phyloP scores from a whole-genome alignment of 2,888 invertebrate species.

The Standfussiana lucernea region DNA sequence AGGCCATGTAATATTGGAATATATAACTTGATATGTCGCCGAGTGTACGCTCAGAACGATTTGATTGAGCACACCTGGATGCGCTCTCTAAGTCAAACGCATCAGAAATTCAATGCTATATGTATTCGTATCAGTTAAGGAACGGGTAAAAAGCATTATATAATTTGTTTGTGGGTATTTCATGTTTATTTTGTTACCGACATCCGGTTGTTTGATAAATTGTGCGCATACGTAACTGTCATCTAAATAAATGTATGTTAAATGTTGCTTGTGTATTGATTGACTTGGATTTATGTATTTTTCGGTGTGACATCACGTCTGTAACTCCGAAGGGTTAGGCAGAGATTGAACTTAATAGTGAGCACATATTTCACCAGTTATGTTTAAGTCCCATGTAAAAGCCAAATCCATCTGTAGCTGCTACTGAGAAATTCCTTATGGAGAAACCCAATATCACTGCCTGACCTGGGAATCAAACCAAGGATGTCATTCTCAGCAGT shows the following conservation, averaged over 20 bases:
- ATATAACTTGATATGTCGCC: neutral
- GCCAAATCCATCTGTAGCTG: neutral
- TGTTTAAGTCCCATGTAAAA: neutral
- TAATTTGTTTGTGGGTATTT: conserved; percentile 53
- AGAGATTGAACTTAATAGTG: neutral
- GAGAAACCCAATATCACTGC: neutral
- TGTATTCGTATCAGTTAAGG: conserved; percentile 77
- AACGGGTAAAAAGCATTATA: conserved; percentile 68
- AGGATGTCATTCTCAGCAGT: neutral
- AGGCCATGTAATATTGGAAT: neutral
- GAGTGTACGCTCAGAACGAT: conserved; percentile 12
- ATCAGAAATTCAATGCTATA: conserved; percentile 65
- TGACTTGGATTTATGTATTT: neutral
- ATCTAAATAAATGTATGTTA: conserved; percentile 58
- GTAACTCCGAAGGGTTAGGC: neutral
- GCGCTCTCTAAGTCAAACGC: conserved; percentile 83
- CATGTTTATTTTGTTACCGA: conserved; percentile 70
- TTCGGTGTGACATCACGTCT: neutral
- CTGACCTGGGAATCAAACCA: neutral
- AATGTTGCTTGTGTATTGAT: conserved; percentile 27
- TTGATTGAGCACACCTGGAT: conserved; percentile 78
- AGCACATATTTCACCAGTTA: neutral
- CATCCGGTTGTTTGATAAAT: conserved; percentile 68
- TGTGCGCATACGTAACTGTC: conserved; percentile 54
- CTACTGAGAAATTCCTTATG: neutral